Conservation (phyloP, 1,140 invertebrate species). For the Hylyphantes graminicola region DNA sequence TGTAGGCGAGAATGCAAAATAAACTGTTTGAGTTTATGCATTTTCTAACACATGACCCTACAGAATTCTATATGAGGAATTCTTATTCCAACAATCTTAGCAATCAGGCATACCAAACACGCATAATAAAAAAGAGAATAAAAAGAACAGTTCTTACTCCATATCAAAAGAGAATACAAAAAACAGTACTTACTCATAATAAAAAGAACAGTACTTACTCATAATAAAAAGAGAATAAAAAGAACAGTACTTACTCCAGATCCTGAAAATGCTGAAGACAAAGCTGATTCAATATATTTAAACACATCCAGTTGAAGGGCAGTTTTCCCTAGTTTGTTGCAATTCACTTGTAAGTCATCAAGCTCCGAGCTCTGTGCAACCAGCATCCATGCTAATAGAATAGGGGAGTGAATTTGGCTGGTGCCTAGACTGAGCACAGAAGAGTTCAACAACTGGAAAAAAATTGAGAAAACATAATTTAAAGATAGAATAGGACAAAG, state of each 20-base stretch:
- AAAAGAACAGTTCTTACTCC: neutral
- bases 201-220: too few relatives aligned
- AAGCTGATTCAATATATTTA: slow-evolving; percentile 64
- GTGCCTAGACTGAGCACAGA: slow-evolving; percentile 64
- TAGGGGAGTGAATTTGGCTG: slow-evolving; percentile 64
- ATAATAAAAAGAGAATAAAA: too few relatives aligned
- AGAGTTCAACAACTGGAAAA: slow-evolving; percentile 64
- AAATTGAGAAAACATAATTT: neutral
- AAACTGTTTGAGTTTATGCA: too few relatives aligned
- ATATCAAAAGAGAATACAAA: neutral
- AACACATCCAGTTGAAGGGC: slow-evolving; percentile 67
- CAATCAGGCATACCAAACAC: too few relatives aligned
- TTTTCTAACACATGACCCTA: too few relatives aligned
- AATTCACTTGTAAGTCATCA: slow-evolving; percentile 59
- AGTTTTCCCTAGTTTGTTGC: slow-evolving; percentile 64
- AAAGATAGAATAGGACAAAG: neutral
- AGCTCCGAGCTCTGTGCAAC: slow-evolving; percentile 62
- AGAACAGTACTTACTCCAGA: slow-evolving; percentile 18
- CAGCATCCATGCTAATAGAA: slow-evolving; percentile 68
- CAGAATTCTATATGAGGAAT: too few relatives aligned
- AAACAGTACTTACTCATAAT: neutral
- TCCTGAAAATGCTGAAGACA: slow-evolving; percentile 64
- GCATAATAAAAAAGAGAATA: too few relatives aligned
- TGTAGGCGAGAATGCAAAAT: too few relatives aligned
- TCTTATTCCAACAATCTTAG: too few relatives aligned